These are phyloP conservation scores for Falco concolor DNA, from an alignment of 2,797 vertebrate genomes.

Conservation along the genomic window DNA sequence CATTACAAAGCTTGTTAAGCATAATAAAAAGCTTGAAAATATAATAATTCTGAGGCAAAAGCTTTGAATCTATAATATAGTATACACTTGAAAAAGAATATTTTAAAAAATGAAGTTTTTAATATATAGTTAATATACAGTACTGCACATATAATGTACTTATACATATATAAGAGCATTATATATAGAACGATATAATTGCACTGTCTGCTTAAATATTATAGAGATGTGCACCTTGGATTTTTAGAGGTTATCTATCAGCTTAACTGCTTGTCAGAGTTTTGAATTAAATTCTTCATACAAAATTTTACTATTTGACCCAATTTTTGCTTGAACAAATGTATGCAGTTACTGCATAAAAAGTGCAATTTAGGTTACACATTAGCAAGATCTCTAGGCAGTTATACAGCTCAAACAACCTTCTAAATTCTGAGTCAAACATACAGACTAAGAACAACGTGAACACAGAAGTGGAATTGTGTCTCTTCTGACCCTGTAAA, in stretches of 20 bases:
- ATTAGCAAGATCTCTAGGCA: background rate
- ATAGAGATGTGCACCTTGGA: background rate
- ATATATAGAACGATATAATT: background rate
- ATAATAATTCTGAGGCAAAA: background rate
- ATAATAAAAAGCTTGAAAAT: background rate
- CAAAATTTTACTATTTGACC: background rate
- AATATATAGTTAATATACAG: background rate
- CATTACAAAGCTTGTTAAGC: background rate
- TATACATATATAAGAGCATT: background rate
- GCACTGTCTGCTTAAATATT: background rate
- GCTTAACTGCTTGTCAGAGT: background rate
- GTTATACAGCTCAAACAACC: background rate
- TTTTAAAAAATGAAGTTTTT: background rate
- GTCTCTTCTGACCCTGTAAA: background rate
- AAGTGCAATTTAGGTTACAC: background rate
- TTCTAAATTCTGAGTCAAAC: background rate
- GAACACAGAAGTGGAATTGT: background rate
- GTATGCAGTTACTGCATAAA: background rate
- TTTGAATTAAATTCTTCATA: background rate
- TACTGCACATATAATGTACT: background rate
- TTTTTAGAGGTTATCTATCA: background rate
- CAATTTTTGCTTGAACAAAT: background rate
- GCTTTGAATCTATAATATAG: background rate
- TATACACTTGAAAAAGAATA: background rate
- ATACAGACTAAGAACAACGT: background rate